Base-by-base conservation (phyloP, 2,113 vertebrate genomes). In the Neoarius graeffei region DNA sequence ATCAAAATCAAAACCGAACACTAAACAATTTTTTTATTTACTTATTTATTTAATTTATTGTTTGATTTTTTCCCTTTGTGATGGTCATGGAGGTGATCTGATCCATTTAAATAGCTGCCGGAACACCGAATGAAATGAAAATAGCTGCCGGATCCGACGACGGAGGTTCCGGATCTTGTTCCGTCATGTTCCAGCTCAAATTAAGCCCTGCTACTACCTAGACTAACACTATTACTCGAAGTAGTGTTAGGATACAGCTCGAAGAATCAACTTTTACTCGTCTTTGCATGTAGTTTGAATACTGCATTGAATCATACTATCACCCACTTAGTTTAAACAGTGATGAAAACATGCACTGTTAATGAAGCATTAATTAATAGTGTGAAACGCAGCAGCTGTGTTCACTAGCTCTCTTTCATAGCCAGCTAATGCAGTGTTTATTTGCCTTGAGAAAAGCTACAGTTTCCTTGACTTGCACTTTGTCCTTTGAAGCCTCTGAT, bases 391-490 rank as follows among this genome's bases (percentile, higher is more conserved):
- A 42, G 15, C 15, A 42, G 69, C 30, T 73, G 14, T 71, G 69
- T 7, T 71, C 30, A 19, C 30, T 17, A 42, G 27, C 69, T 42
- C 67, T 7, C 14, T 17, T 71, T 73, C 69, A 48, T 60, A 30
- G 66, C 27, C 50, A 62, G 80, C 71, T 77, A 85, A 77, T 27
- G 14, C 30, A 59, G 2, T 14, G 62, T 50, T 9, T 52, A 20
- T 85, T 73, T 76, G 69, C 30, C 74, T n/a, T 62, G 23, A 62
- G 56, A 76, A 56, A 76, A 59, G 54, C 69, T 74, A 76, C 54
- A 50, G 42, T 84, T 79, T 84, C 74, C 82, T 67, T 42, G 81
- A 35, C 73, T 19, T 19, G 79, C 81, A 50, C 19, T 35, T 30
- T 17, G 57, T 64, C 48, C 69, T 64, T 35, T n/a, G 74, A 50